Base-by-base conservation (phyloP, 2,113 vertebrate species). In the Clarias batrachus region DNA sequence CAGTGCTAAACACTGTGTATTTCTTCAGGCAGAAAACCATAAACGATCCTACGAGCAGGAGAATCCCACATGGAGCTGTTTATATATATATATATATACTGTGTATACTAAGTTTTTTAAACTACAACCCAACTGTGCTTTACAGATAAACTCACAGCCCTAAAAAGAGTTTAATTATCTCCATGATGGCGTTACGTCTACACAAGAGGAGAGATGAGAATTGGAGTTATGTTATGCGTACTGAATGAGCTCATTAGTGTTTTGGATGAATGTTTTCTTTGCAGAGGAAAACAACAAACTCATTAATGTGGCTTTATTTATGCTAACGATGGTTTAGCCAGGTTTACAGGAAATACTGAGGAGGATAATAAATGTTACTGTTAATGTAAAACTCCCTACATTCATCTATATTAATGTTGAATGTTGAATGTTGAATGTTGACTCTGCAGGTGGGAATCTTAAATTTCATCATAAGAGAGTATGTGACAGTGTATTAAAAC, bases 221-320 rank as follows among this genome's bases (percentile, higher is more conserved):
- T 19, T 76, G 37, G 71, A 78, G 41, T 65, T 77, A 85, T 78
- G 60, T 85, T 77, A 57, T 56, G 73, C 6, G 60, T 77, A 63
- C 41, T 54, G 54, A 65, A 85, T 65, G 56, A 74, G 27, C n/a
- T 84, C 14, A 83, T 83, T 71, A 76, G 19, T 71, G 52, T 25
- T 85, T 56, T 78, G 41, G 21, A 85, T 10, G 13, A 33, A 84
- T 65, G 41, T 78, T 56, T 56, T 78, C 16, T 56, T 56, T 85
- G 16, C 74, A 66, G 73, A 63, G 17, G 52, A 66, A 60, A 80
- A 60, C 27, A 80, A 80, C 78, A 30, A 33, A 65, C 11, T 71
- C 48, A 71, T 83, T 70, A 83, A 21, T 16, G 3, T 30, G 21
- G 5, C n/a, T 56, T 68, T 83, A 83, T 56, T 52, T 83, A 56